Evolutionary conservation across 2,888 invertebrate species (phyloP).

Genomic region (Furcula furcula): DNA sequence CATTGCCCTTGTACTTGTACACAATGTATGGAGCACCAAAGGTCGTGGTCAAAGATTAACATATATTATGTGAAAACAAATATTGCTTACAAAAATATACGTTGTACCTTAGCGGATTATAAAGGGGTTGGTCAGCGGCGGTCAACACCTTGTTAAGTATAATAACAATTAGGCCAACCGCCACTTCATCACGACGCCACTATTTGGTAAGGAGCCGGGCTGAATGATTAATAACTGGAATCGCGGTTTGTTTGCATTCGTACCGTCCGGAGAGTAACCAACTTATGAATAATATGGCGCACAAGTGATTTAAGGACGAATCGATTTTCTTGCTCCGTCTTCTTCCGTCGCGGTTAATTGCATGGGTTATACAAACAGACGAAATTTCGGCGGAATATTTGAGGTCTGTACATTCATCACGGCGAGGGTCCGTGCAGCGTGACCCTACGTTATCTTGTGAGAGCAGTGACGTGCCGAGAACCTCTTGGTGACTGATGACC

Average conservation of each 20-base stretch:
- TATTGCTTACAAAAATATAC: too few species aligned
- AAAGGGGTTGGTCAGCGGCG: constrained; percentile 48
- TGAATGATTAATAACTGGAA: constrained; percentile 74
- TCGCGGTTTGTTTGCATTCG: constrained; percentile 68
- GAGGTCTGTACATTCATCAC: constrained; percentile 79
- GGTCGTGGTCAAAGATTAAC: too few species aligned
- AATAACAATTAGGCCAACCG: constrained; percentile 67
- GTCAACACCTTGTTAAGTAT: constrained; percentile 60
- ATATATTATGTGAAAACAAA: too few species aligned
- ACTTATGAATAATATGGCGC: constrained; percentile 74
- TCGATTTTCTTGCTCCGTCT: constrained; percentile 20
- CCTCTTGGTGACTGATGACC: constrained; percentile 76
- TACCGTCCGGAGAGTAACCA: constrained; percentile 62
- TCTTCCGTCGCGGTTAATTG: constrained; percentile 55
- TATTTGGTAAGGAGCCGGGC: constrained; percentile 60
- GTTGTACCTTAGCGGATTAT: constrained; percentile 35
- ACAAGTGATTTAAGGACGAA: constrained; percentile 52
- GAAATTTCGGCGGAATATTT: constrained; percentile 70
- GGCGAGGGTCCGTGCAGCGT: constrained; percentile 67
- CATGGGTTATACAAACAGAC: constrained; percentile 69
- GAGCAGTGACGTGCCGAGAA: constrained; percentile 66
- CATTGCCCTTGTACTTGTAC: too few species aligned
- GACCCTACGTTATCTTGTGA: constrained; percentile 76
- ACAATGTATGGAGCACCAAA: too few species aligned
- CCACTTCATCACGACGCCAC: constrained; percentile 68